Evolutionary conservation across 2,113 vertebrate species (phyloP).

Genomic region (Cochlearius cochlearius): DNA sequence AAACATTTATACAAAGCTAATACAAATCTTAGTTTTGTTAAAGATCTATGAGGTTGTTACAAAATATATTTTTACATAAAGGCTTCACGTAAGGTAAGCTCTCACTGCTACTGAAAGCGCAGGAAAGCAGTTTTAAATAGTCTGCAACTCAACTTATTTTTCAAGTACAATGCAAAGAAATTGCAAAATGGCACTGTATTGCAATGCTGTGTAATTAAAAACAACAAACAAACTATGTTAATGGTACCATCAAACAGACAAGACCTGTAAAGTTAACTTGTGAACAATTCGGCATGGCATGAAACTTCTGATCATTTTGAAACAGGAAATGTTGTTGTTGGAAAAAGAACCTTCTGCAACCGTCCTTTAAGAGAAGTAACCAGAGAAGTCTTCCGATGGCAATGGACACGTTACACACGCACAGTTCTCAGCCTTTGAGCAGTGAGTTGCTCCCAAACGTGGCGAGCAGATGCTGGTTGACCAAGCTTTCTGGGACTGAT

Average conservation of each 20-base stretch:
- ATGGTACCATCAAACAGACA: slow-evolving; percentile 54
- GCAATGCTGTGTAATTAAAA: slow-evolving; percentile 16
- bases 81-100: slow-evolving; percentile 64
- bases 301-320: neutral
- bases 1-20: slow-evolving; percentile 77
- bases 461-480: neutral
- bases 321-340: neutral
- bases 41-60: slow-evolving; percentile 70
- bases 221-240: neutral
- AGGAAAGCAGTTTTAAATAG: slow-evolving; percentile 69
- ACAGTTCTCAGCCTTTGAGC: neutral
- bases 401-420: rapidly evolving
- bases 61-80: slow-evolving; percentile 74
- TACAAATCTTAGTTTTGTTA: slow-evolving; percentile 72
- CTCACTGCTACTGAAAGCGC: slow-evolving; percentile 38
- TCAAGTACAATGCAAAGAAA: slow-evolving; percentile 75
- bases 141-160: slow-evolving; percentile 66
- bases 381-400: neutral
- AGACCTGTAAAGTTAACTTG: slow-evolving; percentile 19
- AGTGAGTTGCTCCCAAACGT: neutral
- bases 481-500: neutral
- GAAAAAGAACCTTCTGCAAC: neutral
- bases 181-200: slow-evolving; percentile 59
- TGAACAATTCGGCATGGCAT: neutral
- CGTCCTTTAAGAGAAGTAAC: neutral